Conservation (phyloP, 2,888 invertebrate genomes). For the Ochropacha duplaris region DNA sequence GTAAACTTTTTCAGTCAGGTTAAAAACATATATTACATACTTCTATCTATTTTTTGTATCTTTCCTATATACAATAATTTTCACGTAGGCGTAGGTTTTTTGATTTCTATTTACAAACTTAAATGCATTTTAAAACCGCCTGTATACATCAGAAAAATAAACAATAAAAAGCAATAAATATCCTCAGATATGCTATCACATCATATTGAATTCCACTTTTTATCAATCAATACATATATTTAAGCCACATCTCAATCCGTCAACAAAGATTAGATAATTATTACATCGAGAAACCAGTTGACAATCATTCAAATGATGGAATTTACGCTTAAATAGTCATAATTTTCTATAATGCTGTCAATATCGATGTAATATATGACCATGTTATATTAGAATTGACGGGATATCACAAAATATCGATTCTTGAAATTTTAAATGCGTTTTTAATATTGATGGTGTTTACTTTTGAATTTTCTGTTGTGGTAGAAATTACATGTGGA, state of each 20-base stretch:
- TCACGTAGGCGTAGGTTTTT: no score
- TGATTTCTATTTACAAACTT: no score
- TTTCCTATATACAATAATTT: no score
- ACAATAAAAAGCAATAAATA: background rate
- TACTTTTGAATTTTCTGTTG: constrained; percentile 25
- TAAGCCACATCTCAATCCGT: constrained; percentile 38
- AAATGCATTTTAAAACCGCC: background rate
- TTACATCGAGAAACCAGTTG: constrained; percentile 33
- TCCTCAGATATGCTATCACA: constrained; percentile 11
- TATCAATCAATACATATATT: constrained; percentile 24
- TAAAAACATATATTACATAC: no score
- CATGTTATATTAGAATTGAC: constrained; percentile 24
- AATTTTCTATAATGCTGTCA: constrained; percentile 58
- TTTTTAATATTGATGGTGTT: constrained; percentile 39
- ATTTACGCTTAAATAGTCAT: constrained; percentile 59
- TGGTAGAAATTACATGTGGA: no score
- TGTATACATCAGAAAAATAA: background rate
- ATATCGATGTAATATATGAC: constrained; percentile 48
- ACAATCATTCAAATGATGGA: constrained; percentile 24
- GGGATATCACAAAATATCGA: constrained; percentile 29
- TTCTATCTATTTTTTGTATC: no score
- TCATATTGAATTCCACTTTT: constrained; percentile 28
- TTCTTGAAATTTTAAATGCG: constrained; percentile 44
- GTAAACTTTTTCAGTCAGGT: no score
- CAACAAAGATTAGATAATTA: constrained; percentile 34